Conservation (phyloP, 2,888 invertebrate species). For the Seira musarum region DNA sequence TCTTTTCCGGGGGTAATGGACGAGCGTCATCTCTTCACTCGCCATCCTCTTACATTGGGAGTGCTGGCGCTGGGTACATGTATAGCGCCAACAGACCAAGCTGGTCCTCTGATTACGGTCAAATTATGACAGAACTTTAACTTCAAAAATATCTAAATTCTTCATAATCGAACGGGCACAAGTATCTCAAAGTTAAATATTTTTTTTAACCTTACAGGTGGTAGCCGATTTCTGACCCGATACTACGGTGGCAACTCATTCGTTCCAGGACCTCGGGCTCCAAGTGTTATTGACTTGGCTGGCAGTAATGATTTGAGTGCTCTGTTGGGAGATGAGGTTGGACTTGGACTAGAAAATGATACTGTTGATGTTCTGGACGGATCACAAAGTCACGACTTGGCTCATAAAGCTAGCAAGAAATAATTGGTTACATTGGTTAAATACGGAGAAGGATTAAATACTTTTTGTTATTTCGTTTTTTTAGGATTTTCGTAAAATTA, state of each 20-base stretch:
- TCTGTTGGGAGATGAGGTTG: conserved; percentile 36
- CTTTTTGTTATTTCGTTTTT: too few species aligned
- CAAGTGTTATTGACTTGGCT: conserved; percentile 21
- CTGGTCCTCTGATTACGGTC: conserved; percentile 29
- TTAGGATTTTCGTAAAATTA: too few species aligned
- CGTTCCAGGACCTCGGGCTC: neutral
- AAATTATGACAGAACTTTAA: too few species aligned
- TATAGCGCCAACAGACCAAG: conserved; percentile 19
- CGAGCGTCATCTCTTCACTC: neutral
- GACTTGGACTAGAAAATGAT: conserved; percentile 40
- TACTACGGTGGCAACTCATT: conserved; percentile 27
- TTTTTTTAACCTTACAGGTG: too few species aligned
- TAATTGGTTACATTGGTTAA: too few species aligned
- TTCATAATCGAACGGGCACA: too few species aligned
- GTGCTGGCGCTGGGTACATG: conserved; percentile 25
- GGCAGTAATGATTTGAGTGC: conserved; percentile 45
- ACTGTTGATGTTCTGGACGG: conserved; percentile 25
- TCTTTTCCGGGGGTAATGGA: conserved; percentile 37
- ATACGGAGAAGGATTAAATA: too few species aligned
- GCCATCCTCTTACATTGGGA: neutral
- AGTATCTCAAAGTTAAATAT: too few species aligned
- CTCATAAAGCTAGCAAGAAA: too few species aligned
- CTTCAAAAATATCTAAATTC: too few species aligned
- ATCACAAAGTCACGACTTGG: too few species aligned
- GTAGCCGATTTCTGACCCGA: conserved; percentile 5